These are phyloP conservation scores for Corapipo altera DNA, from an alignment of 2,113 vertebrate species.

Conservation along the genomic window DNA sequence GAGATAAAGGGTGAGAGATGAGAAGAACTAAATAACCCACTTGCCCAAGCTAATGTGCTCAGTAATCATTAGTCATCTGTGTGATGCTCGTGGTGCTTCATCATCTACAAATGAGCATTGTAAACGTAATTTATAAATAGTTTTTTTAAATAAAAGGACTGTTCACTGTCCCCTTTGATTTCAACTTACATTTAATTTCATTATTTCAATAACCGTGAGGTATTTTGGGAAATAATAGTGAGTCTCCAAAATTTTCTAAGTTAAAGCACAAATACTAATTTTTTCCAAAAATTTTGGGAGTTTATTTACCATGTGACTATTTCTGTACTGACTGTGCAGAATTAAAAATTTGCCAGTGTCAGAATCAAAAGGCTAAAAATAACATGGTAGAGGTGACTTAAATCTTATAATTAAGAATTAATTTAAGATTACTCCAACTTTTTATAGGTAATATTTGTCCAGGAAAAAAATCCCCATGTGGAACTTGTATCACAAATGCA, in stretches of 20 bases:
- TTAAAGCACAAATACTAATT: background rate
- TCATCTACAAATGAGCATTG: background rate
- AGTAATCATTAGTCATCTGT: background rate
- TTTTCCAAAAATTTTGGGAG: fast-evolving
- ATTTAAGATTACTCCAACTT: background rate
- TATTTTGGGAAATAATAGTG: background rate
- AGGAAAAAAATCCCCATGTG: fast-evolving
- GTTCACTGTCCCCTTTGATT: background rate
- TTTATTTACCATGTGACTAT: background rate
- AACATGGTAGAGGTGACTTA: background rate
- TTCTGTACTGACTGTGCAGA: background rate
- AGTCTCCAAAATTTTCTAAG: background rate
- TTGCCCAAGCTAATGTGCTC: background rate
- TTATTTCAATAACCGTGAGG: background rate
- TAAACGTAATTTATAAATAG: background rate
- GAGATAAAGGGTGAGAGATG: background rate
- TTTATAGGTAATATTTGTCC: background rate
- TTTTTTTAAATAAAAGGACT: background rate
- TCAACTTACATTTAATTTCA: background rate
- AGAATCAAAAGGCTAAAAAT: background rate
- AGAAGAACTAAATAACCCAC: background rate
- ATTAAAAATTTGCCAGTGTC: background rate
- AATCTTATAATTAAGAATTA: background rate
- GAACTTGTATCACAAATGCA: background rate
- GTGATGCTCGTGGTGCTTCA: background rate